Percentiles rank a stretch among this genome's conserved stretches.
phyloP scores from a whole-genome alignment of 2,888 invertebrate species.

The Ophonus ardosiacus region DNA sequence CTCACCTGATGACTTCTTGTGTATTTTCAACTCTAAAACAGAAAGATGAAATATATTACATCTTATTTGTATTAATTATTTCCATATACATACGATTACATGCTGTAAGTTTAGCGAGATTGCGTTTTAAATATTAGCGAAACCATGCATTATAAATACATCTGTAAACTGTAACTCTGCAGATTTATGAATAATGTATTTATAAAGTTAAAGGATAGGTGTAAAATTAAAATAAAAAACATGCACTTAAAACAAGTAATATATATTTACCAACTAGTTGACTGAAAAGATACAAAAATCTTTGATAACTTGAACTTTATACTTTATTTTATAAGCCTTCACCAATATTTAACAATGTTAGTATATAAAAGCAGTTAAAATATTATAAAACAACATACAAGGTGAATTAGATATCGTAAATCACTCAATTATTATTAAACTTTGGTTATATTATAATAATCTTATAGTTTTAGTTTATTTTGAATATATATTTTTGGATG shows the following conservation, averaged over 20 bases:
- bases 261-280: no score
- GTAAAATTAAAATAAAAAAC: not conserved
- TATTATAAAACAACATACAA: not conserved
- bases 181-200: not conserved
- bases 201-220: not conserved
- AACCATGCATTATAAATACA: slow-evolving; percentile 22
- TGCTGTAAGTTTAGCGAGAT: slow-evolving; percentile 36
- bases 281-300: no score
- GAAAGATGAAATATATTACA: slow-evolving; percentile 61
- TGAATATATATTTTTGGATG: no score
- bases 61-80: slow-evolving; percentile 28
- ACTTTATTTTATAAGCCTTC: no score
- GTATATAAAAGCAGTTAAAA: no score
- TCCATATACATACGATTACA: slow-evolving; percentile 54
- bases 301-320: no score
- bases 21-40: slow-evolving; percentile 85
- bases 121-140: slow-evolving; percentile 17
- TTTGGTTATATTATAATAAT: no score
- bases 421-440: no score
- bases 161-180: not conserved
- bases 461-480: no score
- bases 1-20: slow-evolving; percentile 85
- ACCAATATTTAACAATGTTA: no score
- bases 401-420: no score
- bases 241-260: not conserved